Base-by-base conservation (phyloP, 2,888 invertebrate species). In the Punctoribates punctum region DNA sequence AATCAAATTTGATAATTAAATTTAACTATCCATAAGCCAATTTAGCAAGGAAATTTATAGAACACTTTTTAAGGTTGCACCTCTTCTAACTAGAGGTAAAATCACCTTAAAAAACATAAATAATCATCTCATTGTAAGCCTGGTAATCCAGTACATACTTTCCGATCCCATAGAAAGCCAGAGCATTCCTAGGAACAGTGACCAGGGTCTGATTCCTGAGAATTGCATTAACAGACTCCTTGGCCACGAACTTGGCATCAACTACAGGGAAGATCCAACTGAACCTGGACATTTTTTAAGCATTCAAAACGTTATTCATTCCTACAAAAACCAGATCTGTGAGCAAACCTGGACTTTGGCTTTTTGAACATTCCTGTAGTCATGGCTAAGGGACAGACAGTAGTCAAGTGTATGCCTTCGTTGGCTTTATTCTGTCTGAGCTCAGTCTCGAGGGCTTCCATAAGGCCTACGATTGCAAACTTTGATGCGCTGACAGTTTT, bases 171-270 rank as follows among this genome's bases (percentile, higher is more conserved):
- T 78, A 73, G 17, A 78, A 57, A 1, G 42, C 17, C 5, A 57
- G 62, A 11, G 77, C 51, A 34, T 34, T 65, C 17, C 27, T 25
- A 9, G 96, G 97, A 78, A 97, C 87, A 79, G 92, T 87, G 65
- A 94, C 89, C 79, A 89, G 85, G 75, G 89, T 87, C 82, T 93
- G 90, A 83, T 96, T 91, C 81, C 84, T 84, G 34, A 86, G 88
- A 79, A 96, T 89, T 27, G 93, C 93, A 48, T 88, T 87, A 78
- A 96, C 88, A 73, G 93, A 88, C 81, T 90, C 89, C 82, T 93
- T 91, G 4, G 93, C 94, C 11, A 94, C 96, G 81, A 92, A 90
- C 81, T 92, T 91, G 0, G 94, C 89, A 82, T 90, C 91, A 82
- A 94, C 85, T 74, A 90, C 90, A 6, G 92, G 90, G 84, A 92